A percentile compares a stretch with the other conserved stretches of the same genome.
Evolutionary conservation across 2,797 vertebrate species (phyloP).

Genomic region (Lithobates sylvaticus): DNA sequence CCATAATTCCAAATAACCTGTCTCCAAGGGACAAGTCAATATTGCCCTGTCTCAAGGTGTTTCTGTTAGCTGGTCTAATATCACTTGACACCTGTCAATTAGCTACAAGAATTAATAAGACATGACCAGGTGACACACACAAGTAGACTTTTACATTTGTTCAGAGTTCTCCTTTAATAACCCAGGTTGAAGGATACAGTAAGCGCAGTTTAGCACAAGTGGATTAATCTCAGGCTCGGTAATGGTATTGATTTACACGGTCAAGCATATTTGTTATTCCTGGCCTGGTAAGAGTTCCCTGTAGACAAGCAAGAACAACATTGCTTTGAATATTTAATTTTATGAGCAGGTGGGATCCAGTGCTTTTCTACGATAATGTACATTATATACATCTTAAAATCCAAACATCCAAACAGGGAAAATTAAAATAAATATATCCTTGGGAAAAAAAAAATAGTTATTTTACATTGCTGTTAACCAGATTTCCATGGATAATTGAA

Average conservation of each 20-base stretch:
- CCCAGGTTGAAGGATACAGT: not conserved
- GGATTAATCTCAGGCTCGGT: not conserved
- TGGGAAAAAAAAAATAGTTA: not conserved
- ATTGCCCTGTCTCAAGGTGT: no score
- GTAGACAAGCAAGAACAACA: not conserved
- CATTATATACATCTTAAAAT: not conserved
- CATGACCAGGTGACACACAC: no score
- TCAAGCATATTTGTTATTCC: constrained; percentile 24
- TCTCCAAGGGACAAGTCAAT: no score
- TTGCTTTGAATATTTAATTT: constrained; percentile 12
- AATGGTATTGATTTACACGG: constrained; percentile 36
- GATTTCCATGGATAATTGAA: not conserved
- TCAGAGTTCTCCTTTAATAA: not conserved
- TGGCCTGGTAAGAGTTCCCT: constrained; percentile 10
- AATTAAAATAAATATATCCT: not conserved
- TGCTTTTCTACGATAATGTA: not conserved
- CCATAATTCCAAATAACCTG: no score
- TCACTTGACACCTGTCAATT: no score
- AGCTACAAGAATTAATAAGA: no score
- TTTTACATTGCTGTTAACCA: not conserved
- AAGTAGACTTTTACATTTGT: no score
- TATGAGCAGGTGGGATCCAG: not conserved
- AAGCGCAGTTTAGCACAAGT: not conserved
- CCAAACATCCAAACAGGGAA: not conserved
- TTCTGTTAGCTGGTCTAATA: no score